Evolutionary conservation across 2,113 vertebrate species (phyloP).

Genomic region (Pseudolaguvia tuberculata): DNA sequence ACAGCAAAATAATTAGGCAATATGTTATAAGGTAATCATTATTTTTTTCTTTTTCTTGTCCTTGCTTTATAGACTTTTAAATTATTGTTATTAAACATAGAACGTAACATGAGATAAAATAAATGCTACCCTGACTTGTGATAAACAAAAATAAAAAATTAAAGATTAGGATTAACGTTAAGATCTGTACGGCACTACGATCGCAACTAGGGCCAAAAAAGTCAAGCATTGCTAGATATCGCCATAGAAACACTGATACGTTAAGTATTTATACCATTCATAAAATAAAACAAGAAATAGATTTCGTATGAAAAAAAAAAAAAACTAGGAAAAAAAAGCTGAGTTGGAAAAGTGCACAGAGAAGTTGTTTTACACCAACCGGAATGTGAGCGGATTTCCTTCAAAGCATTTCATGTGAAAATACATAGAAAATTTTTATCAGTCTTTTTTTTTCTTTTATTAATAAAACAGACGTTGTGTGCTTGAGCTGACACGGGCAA

Average conservation of each 20-base stretch:
- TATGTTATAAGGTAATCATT: constrained; percentile 49
- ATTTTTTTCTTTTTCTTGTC: constrained; percentile 43
- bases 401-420: constrained; percentile 99
- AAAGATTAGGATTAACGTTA: constrained; percentile 48
- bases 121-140: constrained; percentile 60
- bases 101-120: constrained; percentile 38
- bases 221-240: constrained; percentile 88
- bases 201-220: constrained; percentile 86
- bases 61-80: constrained; percentile 60
- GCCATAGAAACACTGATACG: constrained; percentile 91
- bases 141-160: constrained; percentile 62
- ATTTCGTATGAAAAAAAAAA: constrained; percentile 93
- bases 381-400: constrained; percentile 94
- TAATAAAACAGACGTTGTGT: constrained; percentile 89
- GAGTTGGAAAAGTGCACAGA: constrained; percentile 46
- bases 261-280: constrained; percentile 91
- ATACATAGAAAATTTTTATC: constrained; percentile 98
- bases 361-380: constrained; percentile 78
- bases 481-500: constrained; percentile 88
- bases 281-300: constrained; percentile 84
- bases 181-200: constrained; percentile 56
- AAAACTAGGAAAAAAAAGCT: constrained; percentile 69
- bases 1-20: constrained; percentile 58
- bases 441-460: constrained; percentile 72
- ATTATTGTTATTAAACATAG: constrained; percentile 45